Evolutionary conservation across 2,113 vertebrate genomes (phyloP), one percentile per base, ranked within the genome.

Genomic region (Hippotragus niger): DNA sequence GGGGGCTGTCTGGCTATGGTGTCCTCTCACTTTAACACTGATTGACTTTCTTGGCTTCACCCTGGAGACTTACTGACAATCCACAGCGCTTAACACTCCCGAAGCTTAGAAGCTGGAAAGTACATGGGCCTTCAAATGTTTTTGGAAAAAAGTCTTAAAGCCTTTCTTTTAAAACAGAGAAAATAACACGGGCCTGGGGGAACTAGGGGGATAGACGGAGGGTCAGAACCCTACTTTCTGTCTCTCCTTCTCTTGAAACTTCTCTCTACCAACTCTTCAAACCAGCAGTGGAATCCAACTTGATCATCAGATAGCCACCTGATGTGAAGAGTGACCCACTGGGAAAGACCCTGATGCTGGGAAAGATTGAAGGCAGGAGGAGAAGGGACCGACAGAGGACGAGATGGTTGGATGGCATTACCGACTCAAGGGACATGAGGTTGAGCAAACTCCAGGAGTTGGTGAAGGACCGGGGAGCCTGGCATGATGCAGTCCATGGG

Each of bases 151-250:
- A 27, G 19, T 31, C 67, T 62, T 64, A 62, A 67, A 45, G 43
- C 2, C 10, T 52, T 94, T 83, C 14, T 36, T 87, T 82, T 33
- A 25, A 31, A 88, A 60, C 50, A 33, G 55, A 15, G 19, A 14
- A 5, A 86, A 33, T n/a, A 21, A 45, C n/a, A 19, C 0, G 6
- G 23, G 27, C 6, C 9, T 0, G 7, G 31, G 23, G 8, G 33
- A 2, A 3, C 15, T 25, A 40, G 85, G 16, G 57, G 27, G 19
- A 11, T 2, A 16, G 21, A 64, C 0, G 3, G 55, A 53, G 33
- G 13, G 31, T 27, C 58, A 21, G 19, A 81, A 16, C 13, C n/a
- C 57, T 15, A 2, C 25, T 40, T 16, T n/a, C 74, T 13, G 2
- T 19, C 40, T 47, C 7, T 12, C 12, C 14, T 57, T 8, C 2